Percentiles rank a stretch among this genome's conserved stretches.
Evolutionary conservation across 2,797 vertebrate genomes (phyloP).

Genomic region (Argya squamiceps): DNA sequence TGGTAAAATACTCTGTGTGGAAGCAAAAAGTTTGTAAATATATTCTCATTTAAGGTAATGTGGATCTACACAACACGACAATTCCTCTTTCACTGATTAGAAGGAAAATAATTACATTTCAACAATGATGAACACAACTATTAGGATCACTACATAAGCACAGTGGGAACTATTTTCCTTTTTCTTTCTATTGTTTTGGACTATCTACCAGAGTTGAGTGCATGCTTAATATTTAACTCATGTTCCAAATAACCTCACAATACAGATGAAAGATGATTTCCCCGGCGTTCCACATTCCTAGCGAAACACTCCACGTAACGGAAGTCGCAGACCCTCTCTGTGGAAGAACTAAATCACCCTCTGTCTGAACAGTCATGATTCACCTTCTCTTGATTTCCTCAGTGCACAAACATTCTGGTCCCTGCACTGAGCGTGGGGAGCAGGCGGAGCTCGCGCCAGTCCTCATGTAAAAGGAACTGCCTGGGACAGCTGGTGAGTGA

Average conservation of each 20-base stretch:
- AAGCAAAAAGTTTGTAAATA: background rate
- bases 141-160: background rate
- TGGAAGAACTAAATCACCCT: background rate
- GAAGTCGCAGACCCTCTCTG: background rate
- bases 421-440: background rate
- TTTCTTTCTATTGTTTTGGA: background rate
- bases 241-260: background rate
- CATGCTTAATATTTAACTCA: background rate
- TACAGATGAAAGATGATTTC: background rate
- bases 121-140: background rate
- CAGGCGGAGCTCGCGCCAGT: background rate
- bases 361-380: background rate
- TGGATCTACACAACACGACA: rapidly evolving
- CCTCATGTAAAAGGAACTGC: background rate
- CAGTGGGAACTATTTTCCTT: background rate
- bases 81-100: background rate
- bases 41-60: background rate
- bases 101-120: background rate
- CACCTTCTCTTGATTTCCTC: background rate
- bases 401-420: background rate
- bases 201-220: background rate
- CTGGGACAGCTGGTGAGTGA: background rate
- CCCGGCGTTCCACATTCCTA: background rate
- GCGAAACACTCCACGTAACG: rapidly evolving
- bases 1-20: background rate